Evolutionary conservation across 1,140 invertebrate genomes (phyloP).

Genomic region (Drosophila pandora): DNA sequence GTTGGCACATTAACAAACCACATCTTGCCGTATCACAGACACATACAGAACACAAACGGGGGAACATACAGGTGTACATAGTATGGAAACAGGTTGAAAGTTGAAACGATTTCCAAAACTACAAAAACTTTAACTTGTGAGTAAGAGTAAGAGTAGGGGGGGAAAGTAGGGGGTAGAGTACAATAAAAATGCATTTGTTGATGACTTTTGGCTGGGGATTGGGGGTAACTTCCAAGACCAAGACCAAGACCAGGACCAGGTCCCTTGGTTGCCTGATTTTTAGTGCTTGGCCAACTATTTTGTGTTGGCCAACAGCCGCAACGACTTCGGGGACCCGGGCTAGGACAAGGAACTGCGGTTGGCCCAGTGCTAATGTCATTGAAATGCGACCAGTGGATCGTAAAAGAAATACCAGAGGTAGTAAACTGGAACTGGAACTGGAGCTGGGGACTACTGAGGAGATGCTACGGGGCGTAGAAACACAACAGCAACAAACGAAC

Average conservation of each 20-base stretch:
- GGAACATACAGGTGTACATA: constrained; percentile 15
- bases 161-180: background rate
- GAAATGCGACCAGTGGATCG: constrained; percentile 69
- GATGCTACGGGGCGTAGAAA: constrained; percentile 41
- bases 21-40: constrained; percentile 16
- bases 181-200: constrained; percentile 47
- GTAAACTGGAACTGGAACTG: constrained; percentile 28
- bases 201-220: constrained; percentile 41
- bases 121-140: constrained; percentile 44
- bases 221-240: constrained; percentile 5
- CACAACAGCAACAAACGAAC: constrained; percentile 56
- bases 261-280: constrained; percentile 49
- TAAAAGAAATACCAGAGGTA: constrained; percentile 74
- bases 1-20: constrained; percentile 48
- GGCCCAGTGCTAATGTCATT: constrained; percentile 68
- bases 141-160: background rate
- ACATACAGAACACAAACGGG: constrained; percentile 10
- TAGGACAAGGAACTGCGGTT: constrained; percentile 9
- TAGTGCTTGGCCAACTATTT: constrained; percentile 49
- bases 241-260: background rate
- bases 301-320: constrained; percentile 14
- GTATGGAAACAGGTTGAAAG: constrained; percentile 29
- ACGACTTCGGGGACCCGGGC: constrained; percentile 24
- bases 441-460: constrained; percentile 24
- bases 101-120: constrained; percentile 44